A percentile compares a stretch with the other conserved stretches of the same genome.
Conservation (phyloP, 2,113 vertebrate species). For the Phoxinus phoxinus region DNA sequence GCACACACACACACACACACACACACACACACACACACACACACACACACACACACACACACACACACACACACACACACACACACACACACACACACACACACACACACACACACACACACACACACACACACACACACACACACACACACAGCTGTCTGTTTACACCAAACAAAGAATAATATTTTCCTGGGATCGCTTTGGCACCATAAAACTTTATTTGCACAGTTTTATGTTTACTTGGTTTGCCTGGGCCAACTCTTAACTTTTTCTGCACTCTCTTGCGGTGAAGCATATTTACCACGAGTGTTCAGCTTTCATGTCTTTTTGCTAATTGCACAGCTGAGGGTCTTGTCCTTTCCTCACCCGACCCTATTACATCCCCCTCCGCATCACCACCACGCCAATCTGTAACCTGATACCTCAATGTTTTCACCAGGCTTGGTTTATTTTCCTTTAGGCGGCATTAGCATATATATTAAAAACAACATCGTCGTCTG, state of each 20-base stretch:
- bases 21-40: constrained; percentile 27
- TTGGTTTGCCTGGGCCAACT: constrained; percentile 51
- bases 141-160: constrained; percentile 51
- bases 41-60: constrained; percentile 31
- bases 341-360: constrained; percentile 61
- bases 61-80: constrained; percentile 3
- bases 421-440: constrained; percentile 41
- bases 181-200: constrained; percentile 66
- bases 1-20: constrained; percentile 36
- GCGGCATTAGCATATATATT: constrained; percentile 60
- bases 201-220: constrained; percentile 64
- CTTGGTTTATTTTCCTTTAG: constrained; percentile 51
- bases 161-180: constrained; percentile 64
- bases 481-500: constrained; percentile 54
- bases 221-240: constrained; percentile 63
- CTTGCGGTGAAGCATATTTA: constrained; percentile 58
- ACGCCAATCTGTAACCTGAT: constrained; percentile 49
- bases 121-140: constrained; percentile 55
- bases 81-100: constrained; percentile 8
- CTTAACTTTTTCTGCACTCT: constrained; percentile 53
- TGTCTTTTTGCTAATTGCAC: constrained; percentile 62
- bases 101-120: constrained; percentile 62
- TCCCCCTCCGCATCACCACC: background rate
- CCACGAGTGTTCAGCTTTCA: constrained; percentile 59
- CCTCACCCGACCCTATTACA: constrained; percentile 15